Evolutionary conservation across 1,140 invertebrate species (phyloP).

Genomic region (Halictus rubicundus): DNA sequence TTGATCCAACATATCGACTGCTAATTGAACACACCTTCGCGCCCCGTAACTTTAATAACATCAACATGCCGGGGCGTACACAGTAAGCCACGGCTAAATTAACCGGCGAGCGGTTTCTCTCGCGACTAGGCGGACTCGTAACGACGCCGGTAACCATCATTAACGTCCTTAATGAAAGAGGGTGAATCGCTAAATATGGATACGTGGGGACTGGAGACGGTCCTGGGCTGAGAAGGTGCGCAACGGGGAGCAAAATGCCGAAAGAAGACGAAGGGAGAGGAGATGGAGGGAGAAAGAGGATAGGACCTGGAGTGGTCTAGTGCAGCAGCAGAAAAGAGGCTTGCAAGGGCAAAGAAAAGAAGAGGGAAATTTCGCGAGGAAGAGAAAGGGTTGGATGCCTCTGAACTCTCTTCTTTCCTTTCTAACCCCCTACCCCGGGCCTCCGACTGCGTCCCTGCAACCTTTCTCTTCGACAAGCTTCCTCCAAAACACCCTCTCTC

Average conservation of each 20-base stretch:
- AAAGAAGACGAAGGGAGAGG: neutral
- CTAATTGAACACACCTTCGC: constrained; percentile 57
- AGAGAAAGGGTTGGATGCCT: constrained; percentile 48
- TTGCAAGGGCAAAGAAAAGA: constrained; percentile 36
- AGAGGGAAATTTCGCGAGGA: constrained; percentile 36
- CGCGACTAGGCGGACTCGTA: constrained; percentile 21
- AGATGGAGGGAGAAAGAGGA: too few relatives aligned
- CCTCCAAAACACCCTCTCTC: constrained; percentile 33
- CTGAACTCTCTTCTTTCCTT: constrained; percentile 12
- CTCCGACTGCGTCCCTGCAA: neutral
- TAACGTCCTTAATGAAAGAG: constrained; percentile 73
- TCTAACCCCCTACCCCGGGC: neutral
- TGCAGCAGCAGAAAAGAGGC: constrained; percentile 45
- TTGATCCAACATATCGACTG: constrained; percentile 49
- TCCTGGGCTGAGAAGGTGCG: neutral
- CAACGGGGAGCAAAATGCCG: neutral
- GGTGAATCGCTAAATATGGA: constrained; percentile 68
- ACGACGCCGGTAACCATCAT: constrained; percentile 65
- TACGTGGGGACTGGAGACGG: constrained; percentile 29
- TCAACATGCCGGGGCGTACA: constrained; percentile 46
- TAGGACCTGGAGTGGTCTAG: constrained; percentile 53
- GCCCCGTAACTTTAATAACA: constrained; percentile 61
- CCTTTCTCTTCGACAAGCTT: constrained; percentile 48
- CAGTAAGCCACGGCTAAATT: constrained; percentile 56
- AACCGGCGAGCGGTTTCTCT: constrained; percentile 29